Evolutionary conservation across 2,888 invertebrate genomes (phyloP).

Genomic region (Odontomyia ornata): DNA sequence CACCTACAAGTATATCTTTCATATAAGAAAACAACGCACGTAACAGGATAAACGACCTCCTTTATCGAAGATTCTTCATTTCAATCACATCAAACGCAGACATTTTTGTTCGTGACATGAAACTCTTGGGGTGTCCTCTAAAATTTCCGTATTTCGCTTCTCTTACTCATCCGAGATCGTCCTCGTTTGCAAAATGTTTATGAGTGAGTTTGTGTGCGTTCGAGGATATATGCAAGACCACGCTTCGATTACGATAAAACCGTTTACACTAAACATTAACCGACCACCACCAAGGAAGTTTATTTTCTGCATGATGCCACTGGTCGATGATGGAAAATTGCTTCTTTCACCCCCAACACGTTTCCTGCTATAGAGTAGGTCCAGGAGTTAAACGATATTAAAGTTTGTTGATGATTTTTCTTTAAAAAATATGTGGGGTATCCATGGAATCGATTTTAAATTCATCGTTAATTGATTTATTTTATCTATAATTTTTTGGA

Average conservation of each 20-base stretch:
- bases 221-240: constrained; percentile 2
- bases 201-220: background rate
- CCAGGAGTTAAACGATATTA: background rate
- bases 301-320: constrained; percentile 33
- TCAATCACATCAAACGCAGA: constrained; percentile 56
- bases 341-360: background rate
- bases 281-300: constrained; percentile 40
- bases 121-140: constrained; percentile 49
- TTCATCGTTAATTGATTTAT: no score
- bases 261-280: constrained; percentile 42
- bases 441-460: no score
- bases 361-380: background rate
- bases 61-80: constrained; percentile 56
- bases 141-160: constrained; percentile 41
- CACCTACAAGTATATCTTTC: constrained; percentile 10
- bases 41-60: constrained; percentile 54
- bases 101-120: constrained; percentile 55
- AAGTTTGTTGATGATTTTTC: background rate
- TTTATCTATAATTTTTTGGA: no score
- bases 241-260: constrained; percentile 31
- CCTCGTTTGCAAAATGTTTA: background rate
- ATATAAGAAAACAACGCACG: constrained; percentile 48
- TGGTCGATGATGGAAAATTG: constrained; percentile 24
- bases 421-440: background rate
- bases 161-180: no score